phyloP scores from a whole-genome alignment of 2,888 invertebrate genomes.

The Nemoura dubitans region DNA sequence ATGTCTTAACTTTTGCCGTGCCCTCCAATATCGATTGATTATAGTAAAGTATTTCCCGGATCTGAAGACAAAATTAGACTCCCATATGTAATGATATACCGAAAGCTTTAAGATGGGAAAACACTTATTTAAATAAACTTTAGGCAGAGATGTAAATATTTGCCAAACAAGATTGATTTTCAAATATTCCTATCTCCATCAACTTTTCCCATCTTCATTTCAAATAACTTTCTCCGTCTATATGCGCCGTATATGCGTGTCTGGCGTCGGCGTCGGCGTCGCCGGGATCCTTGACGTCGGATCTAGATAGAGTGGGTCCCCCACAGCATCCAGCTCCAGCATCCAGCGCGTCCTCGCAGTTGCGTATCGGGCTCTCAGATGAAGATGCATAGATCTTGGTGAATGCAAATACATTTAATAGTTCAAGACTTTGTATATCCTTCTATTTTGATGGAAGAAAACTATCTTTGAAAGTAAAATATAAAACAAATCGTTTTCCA shows the following conservation, averaged over 20 bases:
- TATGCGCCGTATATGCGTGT: neutral
- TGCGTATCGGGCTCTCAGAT: neutral
- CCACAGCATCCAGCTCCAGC: neutral
- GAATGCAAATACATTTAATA: neutral
- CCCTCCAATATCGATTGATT: neutral
- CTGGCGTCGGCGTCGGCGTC: neutral
- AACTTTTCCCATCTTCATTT: conserved; percentile 19
- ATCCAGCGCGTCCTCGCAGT: neutral
- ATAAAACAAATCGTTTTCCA: neutral
- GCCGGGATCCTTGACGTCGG: neutral
- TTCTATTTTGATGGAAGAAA: neutral
- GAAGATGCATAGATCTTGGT: neutral
- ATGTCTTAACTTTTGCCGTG: neutral
- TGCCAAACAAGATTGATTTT: conserved; percentile 34
- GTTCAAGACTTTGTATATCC: neutral
- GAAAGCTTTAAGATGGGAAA: neutral
- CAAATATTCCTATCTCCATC: conserved; percentile 29
- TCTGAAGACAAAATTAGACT: neutral
- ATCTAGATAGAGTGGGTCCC: neutral
- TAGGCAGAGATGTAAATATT: conserved; percentile 33
- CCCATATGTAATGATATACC: conserved; percentile 4
- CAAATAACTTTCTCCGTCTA: neutral
- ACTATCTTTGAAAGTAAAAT: conserved; percentile 7
- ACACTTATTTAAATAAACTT: conserved; percentile 26
- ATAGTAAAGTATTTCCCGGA: neutral